A percentile compares a stretch with the other conserved stretches of the same genome.
Conservation (phyloP, 1,140 invertebrate genomes). For the Antheraea mylitta region DNA sequence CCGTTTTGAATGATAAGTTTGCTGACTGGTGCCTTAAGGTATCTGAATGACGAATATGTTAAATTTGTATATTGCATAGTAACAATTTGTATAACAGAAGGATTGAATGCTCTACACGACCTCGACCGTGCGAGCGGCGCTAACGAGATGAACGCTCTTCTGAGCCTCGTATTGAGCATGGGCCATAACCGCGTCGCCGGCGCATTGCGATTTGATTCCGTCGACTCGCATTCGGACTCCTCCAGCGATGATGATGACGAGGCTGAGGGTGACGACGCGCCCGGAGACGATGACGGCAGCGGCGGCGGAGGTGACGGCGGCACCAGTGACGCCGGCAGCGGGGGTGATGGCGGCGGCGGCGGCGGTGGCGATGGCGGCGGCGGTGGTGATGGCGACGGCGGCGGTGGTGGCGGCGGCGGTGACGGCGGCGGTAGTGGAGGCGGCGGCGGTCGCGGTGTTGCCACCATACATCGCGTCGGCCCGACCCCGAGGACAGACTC, state of each 20-base stretch:
- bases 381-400: not conserved
- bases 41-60: not conserved
- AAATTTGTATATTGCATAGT: not conserved
- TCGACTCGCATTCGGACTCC: constrained; percentile 29
- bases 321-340: not conserved
- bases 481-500: not conserved
- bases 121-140: constrained; percentile 61
- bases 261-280: constrained; percentile 6
- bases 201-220: constrained; percentile 52
- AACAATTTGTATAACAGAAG: constrained; percentile 36
- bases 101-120: constrained; percentile 65
- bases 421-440: not conserved
- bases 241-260: constrained; percentile 22
- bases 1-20: not conserved
- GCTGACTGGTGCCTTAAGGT: not conserved
- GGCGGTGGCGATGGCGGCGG: constrained; percentile 12
- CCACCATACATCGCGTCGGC: constrained; percentile 2
- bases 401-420: not conserved
- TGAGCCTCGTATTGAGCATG: constrained; percentile 72
- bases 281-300: not conserved
- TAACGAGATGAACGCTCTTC: constrained; percentile 73
- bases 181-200: constrained; percentile 63
- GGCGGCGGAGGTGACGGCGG: not conserved
- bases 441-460: not conserved
- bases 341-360: not conserved